These are phyloP conservation scores for Pseudolaguvia tuberculata DNA, from an alignment of 2,113 vertebrate species.

Conservation along the genomic window DNA sequence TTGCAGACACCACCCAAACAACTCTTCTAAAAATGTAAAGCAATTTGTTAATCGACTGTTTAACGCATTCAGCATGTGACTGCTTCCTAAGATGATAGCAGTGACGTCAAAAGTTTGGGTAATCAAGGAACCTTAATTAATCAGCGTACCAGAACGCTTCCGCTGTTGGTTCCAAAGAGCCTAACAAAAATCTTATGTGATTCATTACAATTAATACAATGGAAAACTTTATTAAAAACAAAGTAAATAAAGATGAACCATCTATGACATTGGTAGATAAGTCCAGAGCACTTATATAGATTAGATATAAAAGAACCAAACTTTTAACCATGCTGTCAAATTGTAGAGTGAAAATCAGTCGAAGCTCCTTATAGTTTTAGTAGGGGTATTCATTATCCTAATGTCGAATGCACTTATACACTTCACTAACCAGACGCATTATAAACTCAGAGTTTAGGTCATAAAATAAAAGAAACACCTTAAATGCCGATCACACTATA, in stretches of 20 bases:
- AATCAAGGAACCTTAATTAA: conserved; percentile 20
- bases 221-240: not conserved
- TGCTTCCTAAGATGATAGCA: not conserved
- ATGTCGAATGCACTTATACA: not conserved
- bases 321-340: not conserved
- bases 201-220: not conserved
- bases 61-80: not conserved
- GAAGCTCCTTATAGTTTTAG: too few relatives aligned
- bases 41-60: not conserved
- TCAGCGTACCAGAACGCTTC: not conserved
- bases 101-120: conserved; percentile 22
- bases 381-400: not conserved
- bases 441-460: not conserved
- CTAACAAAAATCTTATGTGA: not conserved
- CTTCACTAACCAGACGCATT: not conserved
- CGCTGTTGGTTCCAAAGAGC: not conserved
- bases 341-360: not conserved
- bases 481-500: not conserved
- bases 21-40: not conserved
- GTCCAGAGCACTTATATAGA: not conserved
- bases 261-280: too few relatives aligned
- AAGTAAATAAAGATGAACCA: not conserved
- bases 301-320: not conserved
- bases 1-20: not conserved
- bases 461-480: not conserved